A percentile compares a stretch with the other conserved stretches of the same genome.
phyloP scores from a whole-genome alignment of 2,113 vertebrate genomes.

The Hiodon alosoides region DNA sequence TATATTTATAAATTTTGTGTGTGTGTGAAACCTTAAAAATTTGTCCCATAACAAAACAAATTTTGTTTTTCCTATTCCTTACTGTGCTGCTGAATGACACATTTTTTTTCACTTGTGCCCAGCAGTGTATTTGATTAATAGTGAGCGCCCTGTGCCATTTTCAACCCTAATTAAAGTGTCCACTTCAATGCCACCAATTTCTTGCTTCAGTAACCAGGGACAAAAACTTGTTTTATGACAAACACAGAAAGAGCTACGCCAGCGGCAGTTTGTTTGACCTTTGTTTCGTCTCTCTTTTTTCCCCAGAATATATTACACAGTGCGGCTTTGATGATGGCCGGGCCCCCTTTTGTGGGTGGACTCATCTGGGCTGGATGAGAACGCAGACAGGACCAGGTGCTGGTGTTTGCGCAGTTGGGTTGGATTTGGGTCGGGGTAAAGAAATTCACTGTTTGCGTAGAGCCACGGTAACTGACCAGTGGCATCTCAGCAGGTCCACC shows the following conservation, averaged over 20 bases:
- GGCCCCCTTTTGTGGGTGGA: constrained; percentile 69
- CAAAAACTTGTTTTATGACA: constrained; percentile 16
- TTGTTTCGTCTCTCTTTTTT: neutral
- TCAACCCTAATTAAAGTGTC: constrained; percentile 16
- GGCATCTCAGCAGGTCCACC: neutral
- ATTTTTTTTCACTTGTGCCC: neutral
- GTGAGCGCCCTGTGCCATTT: constrained; percentile 4
- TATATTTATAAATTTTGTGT: neutral
- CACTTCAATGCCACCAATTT: constrained; percentile 24
- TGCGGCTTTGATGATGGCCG: constrained; percentile 65
- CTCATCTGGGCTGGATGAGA: constrained; percentile 50
- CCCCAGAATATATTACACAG: constrained; percentile 63
- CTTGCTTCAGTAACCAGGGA: constrained; percentile 24
- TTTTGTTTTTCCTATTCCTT: neutral
- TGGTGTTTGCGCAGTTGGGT: neutral
- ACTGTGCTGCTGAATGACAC: neutral
- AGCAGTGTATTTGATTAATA: constrained; percentile 7
- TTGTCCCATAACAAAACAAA: neutral
- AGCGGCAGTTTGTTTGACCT: neutral
- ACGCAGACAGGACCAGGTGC: constrained; percentile 56
- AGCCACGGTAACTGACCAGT: too few species aligned
- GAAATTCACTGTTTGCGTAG: too few species aligned
- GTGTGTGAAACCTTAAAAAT: neutral
- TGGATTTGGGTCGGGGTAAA: too few species aligned
- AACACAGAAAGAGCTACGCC: neutral